These are phyloP conservation scores for Cacoxenus indagator DNA, from an alignment of 2,888 invertebrate genomes.

Conservation along the genomic window DNA sequence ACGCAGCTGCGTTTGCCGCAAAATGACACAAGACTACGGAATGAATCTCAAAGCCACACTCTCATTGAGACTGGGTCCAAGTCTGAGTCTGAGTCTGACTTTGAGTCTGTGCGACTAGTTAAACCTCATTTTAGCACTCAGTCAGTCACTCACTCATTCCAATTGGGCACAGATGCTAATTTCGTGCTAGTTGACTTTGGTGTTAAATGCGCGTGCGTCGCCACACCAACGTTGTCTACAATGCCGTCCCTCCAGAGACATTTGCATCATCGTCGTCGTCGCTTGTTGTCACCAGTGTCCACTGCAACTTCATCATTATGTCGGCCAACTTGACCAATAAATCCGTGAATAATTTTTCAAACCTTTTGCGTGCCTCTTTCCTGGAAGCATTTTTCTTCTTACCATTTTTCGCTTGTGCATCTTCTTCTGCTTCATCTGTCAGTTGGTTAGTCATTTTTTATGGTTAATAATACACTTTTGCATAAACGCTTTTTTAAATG, in stretches of 20 bases:
- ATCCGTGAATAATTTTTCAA: constrained; percentile 6
- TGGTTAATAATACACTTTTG: constrained; percentile 45
- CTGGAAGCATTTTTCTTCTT: constrained; percentile 55
- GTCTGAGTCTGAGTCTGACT: no score
- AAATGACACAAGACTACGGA: not conserved
- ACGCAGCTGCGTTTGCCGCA: not conserved
- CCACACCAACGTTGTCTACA: not conserved
- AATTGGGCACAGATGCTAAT: constrained; percentile 67
- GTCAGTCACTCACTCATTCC: constrained; percentile 47
- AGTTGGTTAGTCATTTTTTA: constrained; percentile 46
- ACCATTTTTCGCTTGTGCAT: not conserved
- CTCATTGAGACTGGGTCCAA: not conserved
- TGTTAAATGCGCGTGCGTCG: not conserved
- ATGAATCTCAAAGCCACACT: no score
- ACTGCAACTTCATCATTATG: constrained; percentile 35
- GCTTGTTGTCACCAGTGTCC: not conserved
- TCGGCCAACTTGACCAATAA: constrained; percentile 30
- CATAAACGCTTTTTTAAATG: constrained; percentile 44
- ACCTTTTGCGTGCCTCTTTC: constrained; percentile 45
- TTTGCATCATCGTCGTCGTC: not conserved
- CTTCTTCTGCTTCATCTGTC: not conserved
- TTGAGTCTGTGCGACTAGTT: not conserved
- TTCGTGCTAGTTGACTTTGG: constrained; percentile 44
- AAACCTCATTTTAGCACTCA: not conserved
- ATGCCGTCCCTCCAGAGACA: not conserved